Evolutionary conservation across 2,888 invertebrate species (phyloP).

Genomic region (Diaprepes abbreviatus): DNA sequence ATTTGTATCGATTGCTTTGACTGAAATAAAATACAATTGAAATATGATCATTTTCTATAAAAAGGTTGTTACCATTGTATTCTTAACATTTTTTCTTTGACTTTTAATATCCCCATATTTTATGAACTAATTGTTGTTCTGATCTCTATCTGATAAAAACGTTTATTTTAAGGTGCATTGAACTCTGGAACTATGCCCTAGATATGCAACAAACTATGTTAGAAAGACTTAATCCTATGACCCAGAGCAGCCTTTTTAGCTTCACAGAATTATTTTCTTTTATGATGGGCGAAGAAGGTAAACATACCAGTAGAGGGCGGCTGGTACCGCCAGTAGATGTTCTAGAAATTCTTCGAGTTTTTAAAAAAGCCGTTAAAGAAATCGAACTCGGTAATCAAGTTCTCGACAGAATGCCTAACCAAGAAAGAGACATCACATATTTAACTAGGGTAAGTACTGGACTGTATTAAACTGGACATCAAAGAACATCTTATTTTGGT

Average conservation of each 20-base stretch:
- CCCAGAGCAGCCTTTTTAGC: slow-evolving; percentile 92
- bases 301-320: slow-evolving; percentile 69
- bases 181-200: slow-evolving; percentile 96
- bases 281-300: slow-evolving; percentile 90
- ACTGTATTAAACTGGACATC: no score
- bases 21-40: no score
- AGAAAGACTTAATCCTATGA: slow-evolving; percentile 94
- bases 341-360: slow-evolving; percentile 85
- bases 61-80: no score
- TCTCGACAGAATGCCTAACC: slow-evolving; percentile 73
- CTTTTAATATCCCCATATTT: no score
- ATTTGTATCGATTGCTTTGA: no score
- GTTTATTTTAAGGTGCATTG: slow-evolving; percentile 77
- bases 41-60: no score
- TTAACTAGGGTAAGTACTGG: slow-evolving; percentile 81
- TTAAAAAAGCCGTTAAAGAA: slow-evolving; percentile 85
- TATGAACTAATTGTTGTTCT: no score
- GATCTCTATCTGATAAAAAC: no score
- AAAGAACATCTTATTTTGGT: no score
- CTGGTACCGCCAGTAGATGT: slow-evolving; percentile 84
- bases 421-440: slow-evolving; percentile 81
- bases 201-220: slow-evolving; percentile 96
- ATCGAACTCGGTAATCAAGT: slow-evolving; percentile 77
- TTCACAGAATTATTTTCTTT: slow-evolving; percentile 96
- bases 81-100: no score